phyloP scores from a whole-genome alignment of 2,797 vertebrate species.

The Eremophila alpestris region DNA sequence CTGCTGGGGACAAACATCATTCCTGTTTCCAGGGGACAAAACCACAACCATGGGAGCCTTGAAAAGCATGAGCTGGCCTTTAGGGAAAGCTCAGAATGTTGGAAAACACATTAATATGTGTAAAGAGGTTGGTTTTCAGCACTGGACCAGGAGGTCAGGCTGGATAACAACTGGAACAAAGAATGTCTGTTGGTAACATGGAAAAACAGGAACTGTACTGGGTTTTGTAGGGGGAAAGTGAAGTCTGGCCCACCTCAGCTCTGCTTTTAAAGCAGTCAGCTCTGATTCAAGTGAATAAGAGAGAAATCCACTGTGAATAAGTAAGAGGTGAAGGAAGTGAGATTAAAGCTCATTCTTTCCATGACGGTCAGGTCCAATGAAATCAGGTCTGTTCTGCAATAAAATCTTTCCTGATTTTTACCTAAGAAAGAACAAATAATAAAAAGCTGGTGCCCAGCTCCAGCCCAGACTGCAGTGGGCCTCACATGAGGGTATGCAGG shows the following conservation, averaged over 20 bases:
- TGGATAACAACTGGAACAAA: not conserved
- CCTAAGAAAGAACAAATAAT: not conserved
- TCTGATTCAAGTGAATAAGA: not conserved
- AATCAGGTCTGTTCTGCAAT: not conserved
- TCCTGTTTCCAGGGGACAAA: not conserved
- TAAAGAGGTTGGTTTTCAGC: not conserved
- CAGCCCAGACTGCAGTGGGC: not conserved
- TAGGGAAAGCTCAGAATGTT: not conserved
- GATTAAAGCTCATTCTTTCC: slow-evolving; percentile 58
- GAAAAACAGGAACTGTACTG: not conserved
- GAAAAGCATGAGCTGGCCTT: not conserved
- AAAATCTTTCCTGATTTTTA: not conserved
- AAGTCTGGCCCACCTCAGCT: not conserved
- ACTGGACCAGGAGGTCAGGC: not conserved
- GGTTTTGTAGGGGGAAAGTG: not conserved
- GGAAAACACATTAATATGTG: not conserved
- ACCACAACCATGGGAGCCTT: not conserved
- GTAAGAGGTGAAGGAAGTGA: slow-evolving; percentile 31
- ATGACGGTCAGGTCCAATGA: not conserved
- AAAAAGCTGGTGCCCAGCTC: not conserved
- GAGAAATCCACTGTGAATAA: slow-evolving; percentile 10
- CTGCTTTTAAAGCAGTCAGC: not conserved
- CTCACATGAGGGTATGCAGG: fast-evolving
- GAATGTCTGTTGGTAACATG: not conserved
- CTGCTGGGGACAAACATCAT: not conserved